Evolutionary conservation across 2,113 vertebrate species (phyloP), one percentile per base, ranked within the genome.

Genomic region (Leucoraja erinaceus): DNA sequence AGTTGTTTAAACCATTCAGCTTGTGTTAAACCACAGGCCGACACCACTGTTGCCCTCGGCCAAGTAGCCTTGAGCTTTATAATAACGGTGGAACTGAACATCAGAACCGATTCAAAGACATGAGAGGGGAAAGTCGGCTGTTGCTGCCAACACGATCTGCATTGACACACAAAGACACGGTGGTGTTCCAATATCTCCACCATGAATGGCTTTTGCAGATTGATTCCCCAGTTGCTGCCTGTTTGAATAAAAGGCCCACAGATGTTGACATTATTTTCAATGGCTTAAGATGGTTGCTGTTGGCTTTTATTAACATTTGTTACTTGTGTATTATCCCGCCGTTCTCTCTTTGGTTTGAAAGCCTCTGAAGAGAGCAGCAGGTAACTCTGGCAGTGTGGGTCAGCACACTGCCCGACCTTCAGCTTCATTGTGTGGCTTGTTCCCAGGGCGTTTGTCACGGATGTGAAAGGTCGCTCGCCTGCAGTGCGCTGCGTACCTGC

Each of bases 241-340:
- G 95, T 97, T 97, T 96, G 95, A 97, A 96, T 95, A 96, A 95
- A 95, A 95, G 95, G 94, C 94, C 94, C 97, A 97, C 98, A 98
- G 98, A 98, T 98, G 98, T 97, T 97, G 98, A 97, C 97, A 96
- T 97, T 97, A 95, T 97, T 97, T 97, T 97, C 94, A 79, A 95
- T 94, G 96, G 97, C 97, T 98, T 98, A 97, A 98, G 97, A 98
- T 97, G 95, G 96, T 96, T 97, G 97, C 97, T 97, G 97, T 97
- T 97, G 97, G 95, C 97, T 95, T 98, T 98, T 98, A 97, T 98
- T 97, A 96, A 94, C 95, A 95, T 97, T 97, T 97, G 96, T 97
- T 97, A 97, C 97, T 97, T 97, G 97, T 97, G 97, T 96, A 97
- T 98, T 97, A 97, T 97, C 96, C 95, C 93, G 95, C 97, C 94